Conservation (phyloP, 2,797 vertebrate genomes). For the Galagoides demidoff region DNA sequence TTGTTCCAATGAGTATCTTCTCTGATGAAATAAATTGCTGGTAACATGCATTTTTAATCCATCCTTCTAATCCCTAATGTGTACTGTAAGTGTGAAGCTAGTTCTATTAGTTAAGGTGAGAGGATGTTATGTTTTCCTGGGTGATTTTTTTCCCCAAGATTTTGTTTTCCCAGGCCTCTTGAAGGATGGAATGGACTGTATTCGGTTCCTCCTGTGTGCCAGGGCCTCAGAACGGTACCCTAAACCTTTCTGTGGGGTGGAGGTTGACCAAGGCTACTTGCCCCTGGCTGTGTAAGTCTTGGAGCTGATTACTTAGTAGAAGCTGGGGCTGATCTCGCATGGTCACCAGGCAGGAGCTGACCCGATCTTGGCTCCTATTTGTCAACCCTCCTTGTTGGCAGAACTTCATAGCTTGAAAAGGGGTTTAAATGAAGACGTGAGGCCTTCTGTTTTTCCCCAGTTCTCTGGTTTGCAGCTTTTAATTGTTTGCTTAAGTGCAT, state of each 20-base stretch:
- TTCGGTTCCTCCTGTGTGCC: background rate
- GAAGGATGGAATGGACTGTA: background rate
- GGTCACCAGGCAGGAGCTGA: background rate
- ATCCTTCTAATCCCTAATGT: background rate
- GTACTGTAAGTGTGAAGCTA: background rate
- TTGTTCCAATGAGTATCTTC: background rate
- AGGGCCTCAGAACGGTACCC: background rate
- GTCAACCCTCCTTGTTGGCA: background rate
- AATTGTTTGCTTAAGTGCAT: background rate
- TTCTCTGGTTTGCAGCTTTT: background rate
- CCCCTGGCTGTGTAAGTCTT: background rate
- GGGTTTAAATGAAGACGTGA: accelerated
- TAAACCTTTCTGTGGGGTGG: background rate
- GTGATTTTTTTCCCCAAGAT: background rate
- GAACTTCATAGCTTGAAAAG: background rate
- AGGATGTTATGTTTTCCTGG: background rate
- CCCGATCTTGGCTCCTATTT: background rate
- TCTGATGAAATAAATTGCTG: background rate
- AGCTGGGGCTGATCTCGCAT: background rate
- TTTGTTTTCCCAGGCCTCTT: background rate
- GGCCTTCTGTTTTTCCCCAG: background rate
- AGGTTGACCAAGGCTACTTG: background rate
- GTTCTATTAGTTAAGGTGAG: background rate
- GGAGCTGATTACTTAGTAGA: background rate
- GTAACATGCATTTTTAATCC: background rate